Base-by-base conservation (phyloP, 1,140 invertebrate species). In the Drosophila jambulina region DNA sequence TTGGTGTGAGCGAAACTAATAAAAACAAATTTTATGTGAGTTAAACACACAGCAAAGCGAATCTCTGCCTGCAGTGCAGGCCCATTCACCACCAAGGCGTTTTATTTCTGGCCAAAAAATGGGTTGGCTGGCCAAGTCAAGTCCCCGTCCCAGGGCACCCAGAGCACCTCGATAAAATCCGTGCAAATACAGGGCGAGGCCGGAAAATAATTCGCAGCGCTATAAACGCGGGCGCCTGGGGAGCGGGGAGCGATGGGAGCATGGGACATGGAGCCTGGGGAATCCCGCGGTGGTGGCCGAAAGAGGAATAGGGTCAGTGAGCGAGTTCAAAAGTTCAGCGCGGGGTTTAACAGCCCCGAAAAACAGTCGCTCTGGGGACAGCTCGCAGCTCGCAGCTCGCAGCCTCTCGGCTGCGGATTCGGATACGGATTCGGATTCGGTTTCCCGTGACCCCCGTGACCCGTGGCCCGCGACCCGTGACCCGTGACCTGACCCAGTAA, bases 281-380 rank as follows among this genome's bases (percentile, higher is more conserved):
- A 36, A 29, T 32, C 38, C 13, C 12, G 36, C 21, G 4, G 25
- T 5, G 32, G 10, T 32, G 56, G 38, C 7, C 43, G 19, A 49
- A 48, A 27, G 29, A 45, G 68, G 75, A 86, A 80, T 78, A 68
- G 64, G 84, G 84, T 90, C 84, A 88, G 77, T 84, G 84, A 61
- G 61, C 80, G 84, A 88, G 84, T 88, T 88, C 84, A 88, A 88
- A 90, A 88, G 84, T 88, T 88, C 78, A 88, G 34, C 65, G 61
- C 58, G 57, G 75, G 61, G 69, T 68, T 83, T 75, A 83, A 82
- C 59, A 82, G 68, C 80, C 75, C 62, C 75, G 59, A 70, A 80
- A 68, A 49, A 23, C n/a, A 51, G 49, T 29, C 17, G 48, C 48
- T 27, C 8, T 25, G 21, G 36, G 19, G 36, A 23, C 17, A 36